These are phyloP conservation scores for Genyomyrus donnyi DNA, from an alignment of 2,113 vertebrate genomes.

Conservation along the genomic window DNA sequence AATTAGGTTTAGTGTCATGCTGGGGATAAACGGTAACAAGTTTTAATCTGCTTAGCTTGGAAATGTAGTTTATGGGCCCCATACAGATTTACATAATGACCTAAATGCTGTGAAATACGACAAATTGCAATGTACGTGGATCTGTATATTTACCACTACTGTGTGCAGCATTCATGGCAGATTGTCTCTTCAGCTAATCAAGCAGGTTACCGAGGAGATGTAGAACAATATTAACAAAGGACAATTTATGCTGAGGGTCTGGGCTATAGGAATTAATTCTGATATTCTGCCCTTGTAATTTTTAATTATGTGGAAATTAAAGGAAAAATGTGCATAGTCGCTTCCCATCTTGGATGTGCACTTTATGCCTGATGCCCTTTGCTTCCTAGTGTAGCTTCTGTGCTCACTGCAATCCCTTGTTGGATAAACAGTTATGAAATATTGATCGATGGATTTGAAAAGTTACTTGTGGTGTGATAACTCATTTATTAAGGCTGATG, in stretches of 20 bases:
- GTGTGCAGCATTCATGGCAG: background rate
- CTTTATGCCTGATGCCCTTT: background rate
- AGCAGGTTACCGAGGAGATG: slow-evolving; percentile 5
- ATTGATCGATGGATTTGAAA: background rate
- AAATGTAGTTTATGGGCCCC: slow-evolving; percentile 12
- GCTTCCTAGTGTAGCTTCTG: background rate
- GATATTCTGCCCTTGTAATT: slow-evolving; percentile 8
- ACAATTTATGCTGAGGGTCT: background rate
- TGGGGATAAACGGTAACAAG: background rate
- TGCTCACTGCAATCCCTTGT: background rate
- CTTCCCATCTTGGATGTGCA: background rate
- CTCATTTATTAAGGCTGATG: background rate
- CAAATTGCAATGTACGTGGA: background rate
- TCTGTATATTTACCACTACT: background rate
- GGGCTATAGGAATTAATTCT: slow-evolving; percentile 10
- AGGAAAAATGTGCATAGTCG: background rate
- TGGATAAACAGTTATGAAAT: background rate
- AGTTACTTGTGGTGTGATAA: background rate
- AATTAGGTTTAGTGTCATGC: background rate
- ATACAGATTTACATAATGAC: background rate
- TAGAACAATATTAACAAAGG: background rate
- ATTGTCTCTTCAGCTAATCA: slow-evolving; percentile 10
- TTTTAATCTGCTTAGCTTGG: slow-evolving; percentile 16
- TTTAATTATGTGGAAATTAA: slow-evolving; percentile 9
- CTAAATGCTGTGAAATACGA: slow-evolving; percentile 22